Base-by-base conservation (phyloP, 2,113 vertebrate species). In the Toxotes jaculatrix region DNA sequence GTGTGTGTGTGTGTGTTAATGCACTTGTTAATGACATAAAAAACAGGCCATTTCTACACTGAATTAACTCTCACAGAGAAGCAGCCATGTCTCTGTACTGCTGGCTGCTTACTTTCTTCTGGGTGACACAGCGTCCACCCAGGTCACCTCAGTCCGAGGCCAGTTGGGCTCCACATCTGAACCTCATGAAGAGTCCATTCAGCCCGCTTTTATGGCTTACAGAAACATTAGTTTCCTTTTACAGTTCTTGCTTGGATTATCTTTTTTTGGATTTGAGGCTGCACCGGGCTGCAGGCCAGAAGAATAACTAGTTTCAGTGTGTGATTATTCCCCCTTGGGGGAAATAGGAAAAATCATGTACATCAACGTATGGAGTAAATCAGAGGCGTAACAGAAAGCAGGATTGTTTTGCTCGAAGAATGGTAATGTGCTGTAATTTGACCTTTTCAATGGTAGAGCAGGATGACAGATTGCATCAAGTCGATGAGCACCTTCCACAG, bases 181-280 rank as follows among this genome's bases (percentile, higher is more conserved):
- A 82, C 87, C 65, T 87, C 85, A 90, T 90, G 87, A 82, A 82
- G 82, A 71, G 87, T 76, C 71, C 40, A 34, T 87, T 74, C 81
- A 75, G 83, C 53, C 71, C 59, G 53, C 62, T 88, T 90, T 89
- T 80, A 77, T 80, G 75, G 67, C 66, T 80, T 23, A 71, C 75
- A 90, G 75, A 90, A 90, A 89, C 86, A 88, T 84, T 86, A n/a
- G 77, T 79, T 80, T 86, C 80, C 74, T 76, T 91, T 86, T 86
- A 87, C 82, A 77, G 38, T 82, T 83, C 81, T 86, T 85, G 63
- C 79, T 85, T 66, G 85, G 84, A 92, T 89, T 43, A 82, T 79
- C 86, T 67, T 61, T 79, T 27, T 81, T 79, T 32, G 69, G 72
- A 91, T 89, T 87, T 86, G 84, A 86, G 72, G 89, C 84, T 13